Evolutionary conservation across 2,797 vertebrate genomes (phyloP), one percentile per base, ranked within the genome.

Genomic region (Sebastes umbrosus): DNA sequence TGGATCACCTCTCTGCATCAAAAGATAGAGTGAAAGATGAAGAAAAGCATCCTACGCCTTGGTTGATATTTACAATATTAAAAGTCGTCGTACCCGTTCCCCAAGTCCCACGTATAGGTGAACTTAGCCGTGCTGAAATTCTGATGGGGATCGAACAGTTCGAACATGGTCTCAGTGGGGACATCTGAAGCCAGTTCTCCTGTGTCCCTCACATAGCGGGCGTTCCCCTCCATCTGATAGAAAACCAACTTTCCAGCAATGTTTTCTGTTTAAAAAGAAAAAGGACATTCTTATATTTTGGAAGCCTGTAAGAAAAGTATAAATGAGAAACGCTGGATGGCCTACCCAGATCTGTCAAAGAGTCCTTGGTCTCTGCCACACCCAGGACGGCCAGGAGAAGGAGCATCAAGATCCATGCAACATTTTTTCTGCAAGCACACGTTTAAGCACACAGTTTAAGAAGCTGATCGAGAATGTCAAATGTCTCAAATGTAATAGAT

Each of bases 41-140:
- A 20, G 2, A 65, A 3, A 80, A 68, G 27, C 11, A 31, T 11
- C 31, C 6, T 1, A 32, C 39, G 12, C 1, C 3, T 22, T 4
- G 2, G 1, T 32, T 8, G n/a, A 31, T 5, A 14, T 29, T 18
- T 13, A 1, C 69, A 52, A 52, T 18, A 8, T 11, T 5, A 25
- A 13, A 25, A 60, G 16, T 52, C 11, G 20, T 60, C 52, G 1
- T 95, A 98, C 98, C 98, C 96, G 0, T 97, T 96, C 72, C 97
- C 97, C 10, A 98, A 91, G 88, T 97, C 95, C 97, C 97, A 98
- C 1, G 68, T 96, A 69, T 98, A 98, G 74, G 93, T 94, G 87
- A 97, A 97, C 0, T 90, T 90, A 14, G 95, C 95, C 0, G 78
- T 63, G 83, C 93, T 95, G 88, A 96, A 95, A 84, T 95, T 96